Percentiles rank a stretch among this genome's conserved stretches.
phyloP scores from a whole-genome alignment of 2,888 invertebrate species.

The Cremastinae sp. region DNA sequence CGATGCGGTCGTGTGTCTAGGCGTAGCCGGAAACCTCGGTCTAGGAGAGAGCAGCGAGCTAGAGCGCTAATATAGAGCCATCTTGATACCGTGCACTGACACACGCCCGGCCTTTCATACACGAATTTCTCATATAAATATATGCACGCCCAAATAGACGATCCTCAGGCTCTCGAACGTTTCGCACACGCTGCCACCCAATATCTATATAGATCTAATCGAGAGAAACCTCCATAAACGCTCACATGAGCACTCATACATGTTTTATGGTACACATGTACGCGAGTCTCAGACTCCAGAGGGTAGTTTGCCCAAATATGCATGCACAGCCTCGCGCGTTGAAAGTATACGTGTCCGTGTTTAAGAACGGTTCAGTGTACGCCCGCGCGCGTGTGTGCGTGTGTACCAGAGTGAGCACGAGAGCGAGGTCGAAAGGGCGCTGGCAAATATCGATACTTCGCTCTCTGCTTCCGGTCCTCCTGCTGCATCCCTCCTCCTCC shows the following conservation, averaged over 20 bases:
- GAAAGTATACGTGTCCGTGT: conserved; percentile 13
- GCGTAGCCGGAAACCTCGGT: conserved; percentile 71
- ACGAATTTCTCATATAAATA: conserved; percentile 22
- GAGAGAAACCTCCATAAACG: conserved; percentile 16
- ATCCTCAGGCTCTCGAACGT: conserved; percentile 53
- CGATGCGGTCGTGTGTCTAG: conserved; percentile 66
- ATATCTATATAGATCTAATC: conserved; percentile 20
- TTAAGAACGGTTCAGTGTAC: background rate
- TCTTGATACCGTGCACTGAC: conserved; percentile 66
- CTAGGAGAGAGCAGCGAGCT: conserved; percentile 70
- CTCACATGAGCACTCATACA: conserved; percentile 2
- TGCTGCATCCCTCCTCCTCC: conserved; percentile 9
- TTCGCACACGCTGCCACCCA: conserved; percentile 13
- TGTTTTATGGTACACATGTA: conserved; percentile 30
- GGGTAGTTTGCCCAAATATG: conserved; percentile 61
- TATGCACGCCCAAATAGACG: conserved; percentile 52
- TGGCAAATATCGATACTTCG: conserved; percentile 62
- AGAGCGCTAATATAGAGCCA: conserved; percentile 74
- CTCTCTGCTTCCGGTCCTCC: conserved; percentile 50
- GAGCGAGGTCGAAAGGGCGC: conserved; percentile 61
- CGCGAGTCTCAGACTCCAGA: conserved; percentile 46
- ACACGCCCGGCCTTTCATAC: background rate
- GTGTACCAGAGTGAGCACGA: conserved; percentile 55
- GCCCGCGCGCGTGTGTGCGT: conserved; percentile 6
- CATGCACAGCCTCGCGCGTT: conserved; percentile 49